These are phyloP conservation scores for Buphagus erythrorhynchus DNA, from an alignment of 2,797 vertebrate genomes.

Conservation along the genomic window DNA sequence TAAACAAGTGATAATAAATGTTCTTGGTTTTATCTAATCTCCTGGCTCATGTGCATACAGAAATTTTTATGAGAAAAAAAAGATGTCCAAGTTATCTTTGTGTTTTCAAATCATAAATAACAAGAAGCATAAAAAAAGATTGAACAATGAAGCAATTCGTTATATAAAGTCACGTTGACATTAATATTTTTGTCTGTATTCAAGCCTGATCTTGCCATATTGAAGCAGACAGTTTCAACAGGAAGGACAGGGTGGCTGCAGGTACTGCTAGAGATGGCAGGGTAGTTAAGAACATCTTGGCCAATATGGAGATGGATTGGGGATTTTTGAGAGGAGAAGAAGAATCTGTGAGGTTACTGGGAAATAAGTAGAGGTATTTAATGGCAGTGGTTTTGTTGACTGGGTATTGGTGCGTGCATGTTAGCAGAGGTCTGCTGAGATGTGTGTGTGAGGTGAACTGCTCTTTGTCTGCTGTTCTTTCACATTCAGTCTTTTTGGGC, in stretches of 20 bases:
- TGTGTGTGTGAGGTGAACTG: neutral
- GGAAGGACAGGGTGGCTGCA: neutral
- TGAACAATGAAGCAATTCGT: neutral
- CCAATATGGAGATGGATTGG: neutral
- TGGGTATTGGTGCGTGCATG: fast-evolving
- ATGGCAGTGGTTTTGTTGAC: neutral
- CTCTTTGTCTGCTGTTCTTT: neutral
- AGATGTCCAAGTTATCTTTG: neutral
- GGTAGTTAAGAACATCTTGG: neutral
- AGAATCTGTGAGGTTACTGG: neutral
- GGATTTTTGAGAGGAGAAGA: neutral
- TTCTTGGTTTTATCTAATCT: neutral
- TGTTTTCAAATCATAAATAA: neutral
- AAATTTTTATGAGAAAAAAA: neutral
- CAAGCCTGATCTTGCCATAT: neutral
- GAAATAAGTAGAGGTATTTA: neutral
- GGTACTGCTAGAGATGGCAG: neutral
- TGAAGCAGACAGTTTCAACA: neutral
- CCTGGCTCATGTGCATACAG: neutral
- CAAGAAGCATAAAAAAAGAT: neutral
- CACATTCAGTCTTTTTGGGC: neutral
- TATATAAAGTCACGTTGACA: neutral
- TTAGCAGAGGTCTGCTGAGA: neutral
- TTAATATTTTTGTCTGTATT: neutral
- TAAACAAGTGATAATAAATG: neutral